These are phyloP conservation scores for Bombus ignitus DNA, from an alignment of 1,140 invertebrate genomes.

Conservation along the genomic window DNA sequence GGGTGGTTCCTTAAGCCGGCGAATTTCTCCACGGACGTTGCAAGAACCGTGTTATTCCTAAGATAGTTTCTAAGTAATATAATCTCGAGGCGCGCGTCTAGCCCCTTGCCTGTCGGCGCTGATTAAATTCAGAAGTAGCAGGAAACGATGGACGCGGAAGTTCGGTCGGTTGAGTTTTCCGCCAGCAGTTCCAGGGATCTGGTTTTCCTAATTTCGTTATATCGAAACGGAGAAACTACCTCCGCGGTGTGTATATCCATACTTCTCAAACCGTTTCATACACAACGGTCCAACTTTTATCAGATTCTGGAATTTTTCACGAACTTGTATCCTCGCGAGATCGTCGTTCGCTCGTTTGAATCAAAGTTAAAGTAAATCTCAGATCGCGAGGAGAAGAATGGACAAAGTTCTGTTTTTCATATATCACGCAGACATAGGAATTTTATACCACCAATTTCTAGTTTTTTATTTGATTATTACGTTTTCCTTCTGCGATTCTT, in stretches of 20 bases:
- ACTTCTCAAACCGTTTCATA: background rate
- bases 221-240: constrained; percentile 10
- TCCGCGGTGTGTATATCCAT: background rate
- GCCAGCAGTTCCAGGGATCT: background rate
- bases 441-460: no score
- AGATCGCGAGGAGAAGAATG: no score
- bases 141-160: constrained; percentile 53
- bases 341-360: no score
- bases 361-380: no score
- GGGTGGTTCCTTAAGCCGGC: background rate
- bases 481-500: no score
- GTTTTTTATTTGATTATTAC: no score
- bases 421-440: no score
- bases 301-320: constrained; percentile 14
- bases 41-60: constrained; percentile 57
- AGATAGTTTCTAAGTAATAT: constrained; percentile 72
- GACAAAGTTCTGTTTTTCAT: no score
- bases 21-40: constrained; percentile 32
- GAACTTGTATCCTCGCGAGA: no score
- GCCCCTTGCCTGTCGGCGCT: constrained; percentile 38
- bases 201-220: constrained; percentile 56
- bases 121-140: constrained; percentile 65
- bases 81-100: constrained; percentile 46
- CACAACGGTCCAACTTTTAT: constrained; percentile 42
- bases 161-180: constrained; percentile 56